Percentiles rank a stretch among this genome's conserved stretches.
Evolutionary conservation across 2,797 vertebrate genomes (phyloP).

Genomic region (Bucorvus abyssinicus): DNA sequence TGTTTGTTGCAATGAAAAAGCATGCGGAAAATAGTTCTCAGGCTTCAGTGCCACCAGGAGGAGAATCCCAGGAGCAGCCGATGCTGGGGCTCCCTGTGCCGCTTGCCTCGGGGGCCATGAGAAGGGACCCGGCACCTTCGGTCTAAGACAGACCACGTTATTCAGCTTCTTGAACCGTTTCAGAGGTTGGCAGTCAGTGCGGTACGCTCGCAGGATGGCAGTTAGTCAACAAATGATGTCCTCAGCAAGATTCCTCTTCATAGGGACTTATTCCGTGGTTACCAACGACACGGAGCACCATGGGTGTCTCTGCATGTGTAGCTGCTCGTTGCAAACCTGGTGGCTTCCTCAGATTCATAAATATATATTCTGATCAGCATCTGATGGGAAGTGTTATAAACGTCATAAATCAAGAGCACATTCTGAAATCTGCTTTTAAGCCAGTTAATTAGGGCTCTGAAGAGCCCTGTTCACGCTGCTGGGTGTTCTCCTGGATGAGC

Average conservation of each 20-base stretch:
- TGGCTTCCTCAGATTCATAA: neutral
- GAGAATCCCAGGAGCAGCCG: neutral
- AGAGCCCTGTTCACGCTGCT: neutral
- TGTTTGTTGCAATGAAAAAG: neutral
- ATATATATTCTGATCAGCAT: neutral
- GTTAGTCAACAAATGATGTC: neutral
- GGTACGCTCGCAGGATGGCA: neutral
- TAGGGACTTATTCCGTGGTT: neutral
- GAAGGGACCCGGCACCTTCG: neutral
- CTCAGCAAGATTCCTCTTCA: neutral
- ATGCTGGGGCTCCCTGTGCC: neutral
- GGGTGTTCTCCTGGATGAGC: neutral
- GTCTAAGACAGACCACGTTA: neutral
- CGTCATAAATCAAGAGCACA: neutral
- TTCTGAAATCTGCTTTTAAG: neutral
- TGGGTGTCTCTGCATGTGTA: neutral
- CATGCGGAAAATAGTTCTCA: neutral
- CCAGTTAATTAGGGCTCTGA: neutral
- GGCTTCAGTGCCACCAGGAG: neutral
- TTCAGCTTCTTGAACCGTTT: fast-evolving
- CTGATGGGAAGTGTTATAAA: neutral
- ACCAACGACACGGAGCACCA: fast-evolving
- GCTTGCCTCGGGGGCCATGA: neutral
- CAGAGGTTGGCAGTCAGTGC: neutral
- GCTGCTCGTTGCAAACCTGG: neutral